Percentiles rank a stretch among this genome's conserved stretches.
These are phyloP conservation scores for Lycaon pictus DNA, from an alignment of 2,113 vertebrate species.

Conservation along the genomic window DNA sequence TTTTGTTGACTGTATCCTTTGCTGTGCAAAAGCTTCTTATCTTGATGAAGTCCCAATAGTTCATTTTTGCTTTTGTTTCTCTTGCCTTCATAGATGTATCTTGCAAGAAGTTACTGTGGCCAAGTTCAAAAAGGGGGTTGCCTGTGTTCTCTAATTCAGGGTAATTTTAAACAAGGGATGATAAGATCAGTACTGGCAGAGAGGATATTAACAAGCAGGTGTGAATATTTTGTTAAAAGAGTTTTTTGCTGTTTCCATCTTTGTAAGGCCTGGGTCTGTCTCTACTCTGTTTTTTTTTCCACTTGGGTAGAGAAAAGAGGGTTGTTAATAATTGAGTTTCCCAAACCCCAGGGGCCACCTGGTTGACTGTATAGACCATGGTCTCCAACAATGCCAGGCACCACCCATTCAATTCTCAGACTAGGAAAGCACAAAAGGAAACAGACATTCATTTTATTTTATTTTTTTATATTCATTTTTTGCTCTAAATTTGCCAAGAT, in stretches of 20 bases:
- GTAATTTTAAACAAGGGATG: constrained; percentile 2
- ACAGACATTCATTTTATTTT: background rate
- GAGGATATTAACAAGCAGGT: background rate
- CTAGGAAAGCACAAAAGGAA: constrained; percentile 42
- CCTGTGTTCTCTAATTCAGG: background rate
- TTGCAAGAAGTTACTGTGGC: too few species aligned
- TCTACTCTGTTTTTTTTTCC: background rate
- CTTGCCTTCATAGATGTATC: too few species aligned
- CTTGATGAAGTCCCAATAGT: too few species aligned
- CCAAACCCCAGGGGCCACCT: background rate
- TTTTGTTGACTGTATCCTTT: too few species aligned
- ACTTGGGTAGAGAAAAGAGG: background rate
- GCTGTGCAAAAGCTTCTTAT: too few species aligned
- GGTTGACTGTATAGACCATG: background rate
- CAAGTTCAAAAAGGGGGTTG: too few species aligned
- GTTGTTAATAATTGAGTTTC: background rate
- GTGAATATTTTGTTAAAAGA: constrained; percentile 1
- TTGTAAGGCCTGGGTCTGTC: background rate
- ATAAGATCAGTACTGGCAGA: background rate
- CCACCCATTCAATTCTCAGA: background rate
- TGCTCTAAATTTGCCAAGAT: constrained; percentile 37
- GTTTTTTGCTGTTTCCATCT: background rate
- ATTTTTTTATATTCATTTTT: constrained; percentile 14
- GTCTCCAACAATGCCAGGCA: background rate
- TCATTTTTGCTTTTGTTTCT: too few species aligned